Evolutionary conservation across 1,140 invertebrate species (phyloP).

Genomic region (Heterodera schachtii): DNA sequence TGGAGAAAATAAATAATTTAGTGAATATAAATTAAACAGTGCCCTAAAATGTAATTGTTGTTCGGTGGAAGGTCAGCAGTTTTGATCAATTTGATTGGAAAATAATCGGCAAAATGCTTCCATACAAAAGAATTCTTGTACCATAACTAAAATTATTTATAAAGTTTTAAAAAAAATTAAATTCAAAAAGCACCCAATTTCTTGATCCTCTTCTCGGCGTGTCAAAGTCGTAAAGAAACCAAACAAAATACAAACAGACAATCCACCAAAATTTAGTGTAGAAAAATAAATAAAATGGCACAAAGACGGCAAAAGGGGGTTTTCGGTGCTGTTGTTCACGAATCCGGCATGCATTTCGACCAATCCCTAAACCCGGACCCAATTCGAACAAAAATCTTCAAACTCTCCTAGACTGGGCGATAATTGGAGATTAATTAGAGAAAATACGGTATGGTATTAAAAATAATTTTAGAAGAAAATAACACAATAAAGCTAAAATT

Average conservation of each 20-base stretch:
- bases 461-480: too few relatives aligned
- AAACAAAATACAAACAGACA: conserved; percentile 47
- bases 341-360: too few relatives aligned
- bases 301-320: too few relatives aligned
- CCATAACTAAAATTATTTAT: conserved; percentile 24
- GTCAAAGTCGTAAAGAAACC: conserved; percentile 58
- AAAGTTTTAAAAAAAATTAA: not conserved
- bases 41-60: conserved; percentile 68
- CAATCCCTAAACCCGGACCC: too few relatives aligned
- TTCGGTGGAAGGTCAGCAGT: conserved; percentile 68
- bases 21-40: conserved; percentile 63
- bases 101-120: conserved; percentile 67
- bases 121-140: conserved; percentile 53
- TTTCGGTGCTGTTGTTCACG: too few relatives aligned
- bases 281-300: conserved; percentile 52
- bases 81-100: conserved; percentile 68
- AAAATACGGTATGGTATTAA: too few relatives aligned
- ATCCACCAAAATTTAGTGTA: conserved; percentile 58
- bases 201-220: conserved; percentile 55
- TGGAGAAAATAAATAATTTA: not conserved
- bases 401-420: too few relatives aligned
- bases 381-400: too few relatives aligned
- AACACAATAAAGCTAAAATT: too few relatives aligned
- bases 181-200: conserved; percentile 47
- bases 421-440: too few relatives aligned